Conservation (phyloP, 2,113 vertebrate species). For the Eubucco bourcierii region DNA sequence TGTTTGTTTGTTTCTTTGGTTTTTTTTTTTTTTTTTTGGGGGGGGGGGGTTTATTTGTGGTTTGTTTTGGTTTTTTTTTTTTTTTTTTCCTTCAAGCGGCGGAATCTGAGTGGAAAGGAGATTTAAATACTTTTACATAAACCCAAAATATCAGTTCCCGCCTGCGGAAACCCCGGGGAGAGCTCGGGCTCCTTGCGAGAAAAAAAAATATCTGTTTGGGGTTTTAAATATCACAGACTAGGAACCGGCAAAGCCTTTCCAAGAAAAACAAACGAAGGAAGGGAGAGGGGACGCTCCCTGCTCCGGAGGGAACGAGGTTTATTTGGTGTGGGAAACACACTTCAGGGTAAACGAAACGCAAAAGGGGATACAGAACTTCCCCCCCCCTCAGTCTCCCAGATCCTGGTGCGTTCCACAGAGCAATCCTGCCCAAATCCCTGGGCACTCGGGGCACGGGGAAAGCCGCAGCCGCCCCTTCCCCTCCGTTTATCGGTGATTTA, state of each 20-base stretch:
- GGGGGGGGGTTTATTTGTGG: no score
- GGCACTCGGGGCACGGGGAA: background rate
- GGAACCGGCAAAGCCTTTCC: background rate
- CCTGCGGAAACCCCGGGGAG: background rate
- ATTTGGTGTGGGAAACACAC: no score
- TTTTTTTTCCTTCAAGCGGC: background rate
- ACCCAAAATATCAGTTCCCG: background rate
- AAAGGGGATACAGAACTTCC: background rate
- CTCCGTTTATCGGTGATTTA: slow-evolving; percentile 62
- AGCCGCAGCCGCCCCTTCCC: background rate
- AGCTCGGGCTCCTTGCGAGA: background rate
- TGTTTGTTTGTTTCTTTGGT: background rate
- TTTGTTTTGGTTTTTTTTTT: no score
- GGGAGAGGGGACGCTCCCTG: no score
- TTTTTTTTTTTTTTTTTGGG: background rate
- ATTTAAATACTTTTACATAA: background rate
- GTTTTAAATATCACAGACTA: background rate
- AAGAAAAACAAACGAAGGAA: no score
- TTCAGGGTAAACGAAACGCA: no score
- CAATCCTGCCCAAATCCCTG: background rate
- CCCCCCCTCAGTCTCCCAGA: no score
- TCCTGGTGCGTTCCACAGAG: background rate
- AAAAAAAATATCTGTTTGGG: background rate
- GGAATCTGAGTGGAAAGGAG: background rate
- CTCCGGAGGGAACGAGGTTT: no score